phyloP scores from a whole-genome alignment of 2,113 vertebrate species.

The Menidia beryllina region DNA sequence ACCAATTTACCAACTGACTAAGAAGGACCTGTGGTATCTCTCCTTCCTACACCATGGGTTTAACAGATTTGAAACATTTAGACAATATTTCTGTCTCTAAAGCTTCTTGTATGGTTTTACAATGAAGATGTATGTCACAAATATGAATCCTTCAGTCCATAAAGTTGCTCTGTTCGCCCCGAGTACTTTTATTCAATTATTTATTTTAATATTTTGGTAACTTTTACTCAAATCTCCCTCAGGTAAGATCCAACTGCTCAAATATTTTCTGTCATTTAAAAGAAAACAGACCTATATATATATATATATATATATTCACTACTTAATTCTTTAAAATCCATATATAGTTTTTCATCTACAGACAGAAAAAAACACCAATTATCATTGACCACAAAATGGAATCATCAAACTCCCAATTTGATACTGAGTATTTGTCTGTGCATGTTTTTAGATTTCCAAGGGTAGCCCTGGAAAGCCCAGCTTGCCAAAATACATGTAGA shows the following conservation, averaged over 20 bases:
- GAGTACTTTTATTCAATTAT: too few relatives aligned
- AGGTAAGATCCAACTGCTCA: slow-evolving; percentile 7
- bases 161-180: too few relatives aligned
- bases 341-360: slow-evolving; percentile 47
- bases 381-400: slow-evolving; percentile 5
- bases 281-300: slow-evolving; percentile 19
- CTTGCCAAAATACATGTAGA: slow-evolving; percentile 7
- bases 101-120: not conserved
- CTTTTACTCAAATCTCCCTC: slow-evolving; percentile 11
- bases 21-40: too few relatives aligned
- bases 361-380: slow-evolving; percentile 23
- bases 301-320: slow-evolving; percentile 55
- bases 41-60: too few relatives aligned
- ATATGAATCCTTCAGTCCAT: too few relatives aligned
- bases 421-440: slow-evolving; percentile 29
- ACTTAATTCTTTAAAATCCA: slow-evolving; percentile 31
- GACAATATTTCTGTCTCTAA: too few relatives aligned
- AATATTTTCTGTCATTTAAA: not conserved
- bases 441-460: slow-evolving; percentile 36
- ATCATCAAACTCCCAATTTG: slow-evolving; percentile 4
- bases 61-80: too few relatives aligned
- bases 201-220: too few relatives aligned
- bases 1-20: too few relatives aligned
- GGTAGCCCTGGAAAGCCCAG: slow-evolving; percentile 19
- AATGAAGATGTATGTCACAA: not conserved